phyloP scores from a whole-genome alignment of 1,140 invertebrate genomes.

The Acyrthosiphon pisum region DNA sequence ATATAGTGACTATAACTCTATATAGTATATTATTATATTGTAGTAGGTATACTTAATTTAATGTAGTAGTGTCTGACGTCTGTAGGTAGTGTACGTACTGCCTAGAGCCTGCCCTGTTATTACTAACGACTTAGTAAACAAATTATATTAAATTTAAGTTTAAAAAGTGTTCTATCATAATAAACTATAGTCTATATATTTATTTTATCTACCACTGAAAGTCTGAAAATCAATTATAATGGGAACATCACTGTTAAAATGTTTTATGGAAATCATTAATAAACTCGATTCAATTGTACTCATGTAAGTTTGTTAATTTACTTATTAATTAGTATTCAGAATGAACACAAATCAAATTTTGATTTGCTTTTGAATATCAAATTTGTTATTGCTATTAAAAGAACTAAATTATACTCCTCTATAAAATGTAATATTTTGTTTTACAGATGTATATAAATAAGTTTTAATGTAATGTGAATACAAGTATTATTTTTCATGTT shows the following conservation, averaged over 20 bases:
- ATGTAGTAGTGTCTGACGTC: background rate
- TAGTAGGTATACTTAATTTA: too few species aligned
- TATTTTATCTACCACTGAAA: background rate
- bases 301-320: conserved; percentile 29
- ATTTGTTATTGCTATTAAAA: background rate
- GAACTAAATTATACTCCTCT: background rate
- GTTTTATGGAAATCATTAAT: conserved; percentile 21
- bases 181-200: background rate
- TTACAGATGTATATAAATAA: background rate
- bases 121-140: too few species aligned
- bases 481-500: background rate
- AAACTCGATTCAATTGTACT: conserved; percentile 29
- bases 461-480: background rate
- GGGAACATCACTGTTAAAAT: background rate
- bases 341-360: background rate
- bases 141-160: background rate
- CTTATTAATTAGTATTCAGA: background rate
- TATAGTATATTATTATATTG: background rate
- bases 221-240: background rate
- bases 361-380: background rate
- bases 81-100: too few species aligned
- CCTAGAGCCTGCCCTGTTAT: too few species aligned
- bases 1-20: background rate
- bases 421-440: background rate
- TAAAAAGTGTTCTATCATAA: background rate